Evolutionary conservation across 2,113 vertebrate genomes (phyloP), one percentile per base, ranked within the genome.

Genomic region (Apteryx owenii): DNA sequence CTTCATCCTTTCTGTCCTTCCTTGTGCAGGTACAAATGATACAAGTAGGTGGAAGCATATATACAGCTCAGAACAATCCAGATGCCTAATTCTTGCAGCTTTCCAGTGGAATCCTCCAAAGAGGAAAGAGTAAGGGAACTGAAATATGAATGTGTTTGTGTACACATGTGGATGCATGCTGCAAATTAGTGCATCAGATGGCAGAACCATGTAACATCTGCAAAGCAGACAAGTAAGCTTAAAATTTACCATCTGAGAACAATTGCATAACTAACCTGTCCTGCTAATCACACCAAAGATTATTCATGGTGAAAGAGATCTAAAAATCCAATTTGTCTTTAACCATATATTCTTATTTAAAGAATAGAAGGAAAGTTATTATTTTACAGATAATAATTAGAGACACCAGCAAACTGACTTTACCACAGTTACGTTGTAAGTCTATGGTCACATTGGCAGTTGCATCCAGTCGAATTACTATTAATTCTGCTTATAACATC

Each of bases 401-500:
- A 60, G 66, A 51, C 38, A 88, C 46, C 42, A 64, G 58, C 40
- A 94, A 60, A 85, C 21, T 85, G 51, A 86, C 48, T 77, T 89
- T 94, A 84, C 91, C 91, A 88, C 71, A 89, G 71, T 6, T 80
- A 48, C 58, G 68, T 19, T 85, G 12, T 75, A 71, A 31, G 50
- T 86, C 75, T 91, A 58, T 42, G 64, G 68, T 78, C 66, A 44
- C 66, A 66, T 1, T 70, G 70, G 69, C 86, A 82, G 75, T 64
- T 82, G 33, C 66, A 91, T 73, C 54, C 84, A 83, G 60, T 80
- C 62, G 91, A 85, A 85, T 76, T 89, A 70, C 66, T 82, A 26
- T 66, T 95, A 94, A 88, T 82, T 88, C 61, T 82, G 42, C 29
- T 91, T 91, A 85, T 78, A 77, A 60, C 50, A 87, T 71, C 73